phyloP scores from a whole-genome alignment of 2,113 vertebrate genomes.

The Myrmophylax atrothorax region DNA sequence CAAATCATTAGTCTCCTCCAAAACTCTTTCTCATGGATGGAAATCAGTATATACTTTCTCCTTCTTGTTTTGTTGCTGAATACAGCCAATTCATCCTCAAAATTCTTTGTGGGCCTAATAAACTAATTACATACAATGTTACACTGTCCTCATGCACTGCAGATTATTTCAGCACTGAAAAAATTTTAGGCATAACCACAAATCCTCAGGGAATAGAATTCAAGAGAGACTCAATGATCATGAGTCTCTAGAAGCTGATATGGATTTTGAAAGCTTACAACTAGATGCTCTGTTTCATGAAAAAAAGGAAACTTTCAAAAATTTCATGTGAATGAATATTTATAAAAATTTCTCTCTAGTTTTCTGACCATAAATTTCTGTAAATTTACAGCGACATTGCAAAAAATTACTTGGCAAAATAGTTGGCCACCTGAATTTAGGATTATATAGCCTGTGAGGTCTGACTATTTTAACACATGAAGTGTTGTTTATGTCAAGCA shows the following conservation, averaged over 20 bases:
- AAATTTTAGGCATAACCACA: not conserved
- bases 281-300: not conserved
- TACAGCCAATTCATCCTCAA: not conserved
- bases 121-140: not conserved
- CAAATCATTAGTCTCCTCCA: not conserved
- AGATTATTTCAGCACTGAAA: not conserved
- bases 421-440: not conserved
- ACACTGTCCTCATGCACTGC: not conserved
- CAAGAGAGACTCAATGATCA: not conserved
- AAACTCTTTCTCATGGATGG: not conserved
- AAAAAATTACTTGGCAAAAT: not conserved
- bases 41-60: not conserved
- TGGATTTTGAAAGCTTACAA: not conserved
- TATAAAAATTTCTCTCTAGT: not conserved
- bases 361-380: not conserved
- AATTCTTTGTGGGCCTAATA: not conserved
- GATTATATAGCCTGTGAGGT: not conserved
- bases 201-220: not conserved
- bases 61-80: not conserved
- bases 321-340: not conserved
- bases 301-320: not conserved
- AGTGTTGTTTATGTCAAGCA: fast-evolving
- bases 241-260: not conserved
- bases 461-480: not conserved
- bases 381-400: not conserved